Conservation (phyloP, 2,113 vertebrate species). For the Gila orcuttii region DNA sequence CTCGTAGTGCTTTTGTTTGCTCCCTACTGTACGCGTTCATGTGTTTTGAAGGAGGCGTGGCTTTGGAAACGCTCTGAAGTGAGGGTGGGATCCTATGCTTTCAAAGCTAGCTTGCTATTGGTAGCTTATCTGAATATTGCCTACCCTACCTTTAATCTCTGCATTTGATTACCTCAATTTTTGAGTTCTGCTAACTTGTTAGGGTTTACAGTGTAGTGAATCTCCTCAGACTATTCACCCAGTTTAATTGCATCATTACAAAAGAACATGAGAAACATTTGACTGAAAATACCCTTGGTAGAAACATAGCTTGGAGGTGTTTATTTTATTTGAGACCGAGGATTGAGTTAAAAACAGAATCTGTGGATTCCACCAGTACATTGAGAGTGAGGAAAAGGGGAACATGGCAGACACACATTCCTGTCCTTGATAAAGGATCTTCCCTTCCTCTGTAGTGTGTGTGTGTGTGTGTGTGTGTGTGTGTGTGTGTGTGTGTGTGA, state of each 20-base stretch:
- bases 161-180: neutral
- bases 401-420: neutral
- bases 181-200: neutral
- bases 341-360: constrained; percentile 19
- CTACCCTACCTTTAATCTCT: too few relatives aligned
- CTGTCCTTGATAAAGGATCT: constrained; percentile 26
- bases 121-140: too few relatives aligned
- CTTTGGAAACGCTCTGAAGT: too few relatives aligned
- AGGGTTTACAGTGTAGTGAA: neutral
- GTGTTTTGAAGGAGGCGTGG: too few relatives aligned
- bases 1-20: too few relatives aligned
- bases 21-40: too few relatives aligned
- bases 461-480: constrained; percentile 13
- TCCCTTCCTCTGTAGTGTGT: constrained; percentile 28
- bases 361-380: neutral
- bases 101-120: too few relatives aligned
- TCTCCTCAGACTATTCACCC: constrained; percentile 1
- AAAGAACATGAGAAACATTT: constrained; percentile 11
- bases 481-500: constrained; percentile 12
- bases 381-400: neutral
- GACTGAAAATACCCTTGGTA: neutral
- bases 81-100: too few relatives aligned
- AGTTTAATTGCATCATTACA: constrained; percentile 7
- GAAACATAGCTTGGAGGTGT: constrained; percentile 20
- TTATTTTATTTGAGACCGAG: constrained; percentile 13